phyloP scores from a whole-genome alignment of 2,797 vertebrate genomes.

The Brachyrhaphis roseni region DNA sequence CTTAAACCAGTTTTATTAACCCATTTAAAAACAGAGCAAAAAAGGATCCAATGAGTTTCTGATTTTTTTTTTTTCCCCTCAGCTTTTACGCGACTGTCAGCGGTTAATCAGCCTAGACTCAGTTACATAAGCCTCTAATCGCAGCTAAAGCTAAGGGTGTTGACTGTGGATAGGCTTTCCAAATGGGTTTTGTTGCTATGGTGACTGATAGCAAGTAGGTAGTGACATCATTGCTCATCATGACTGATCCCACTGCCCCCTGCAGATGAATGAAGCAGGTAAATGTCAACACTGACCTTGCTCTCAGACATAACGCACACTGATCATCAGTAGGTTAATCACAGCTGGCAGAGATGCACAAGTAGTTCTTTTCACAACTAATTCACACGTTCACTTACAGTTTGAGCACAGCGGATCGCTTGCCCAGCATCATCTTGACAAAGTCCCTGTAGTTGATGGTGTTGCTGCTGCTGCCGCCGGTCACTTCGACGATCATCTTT shows the following conservation, averaged over 20 bases:
- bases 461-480: conserved; percentile 89
- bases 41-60: background rate
- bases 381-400: conserved; percentile 83
- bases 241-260: conserved; percentile 18
- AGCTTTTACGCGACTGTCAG: conserved; percentile 1
- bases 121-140: conserved; percentile 61
- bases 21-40: conserved; percentile 17
- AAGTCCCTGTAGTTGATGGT: conserved; percentile 97
- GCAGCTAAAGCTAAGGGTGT: conserved; percentile 50
- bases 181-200: conserved; percentile 51
- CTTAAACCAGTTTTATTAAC: conserved; percentile 28
- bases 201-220: conserved; percentile 39
- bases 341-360: background rate
- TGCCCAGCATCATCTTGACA: conserved; percentile 97
- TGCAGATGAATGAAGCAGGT: conserved; percentile 42
- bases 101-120: conserved; percentile 58
- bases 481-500: conserved; percentile 97
- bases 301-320: background rate
- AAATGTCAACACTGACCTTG: conserved; percentile 38
- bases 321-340: conserved; percentile 14
- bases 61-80: background rate
- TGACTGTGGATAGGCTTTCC: conserved; percentile 50
- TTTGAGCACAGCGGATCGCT: conserved; percentile 94
- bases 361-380: background rate
- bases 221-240: conserved; percentile 56